phyloP scores from a whole-genome alignment of 2,797 vertebrate species.

The Helostoma temminkii region DNA sequence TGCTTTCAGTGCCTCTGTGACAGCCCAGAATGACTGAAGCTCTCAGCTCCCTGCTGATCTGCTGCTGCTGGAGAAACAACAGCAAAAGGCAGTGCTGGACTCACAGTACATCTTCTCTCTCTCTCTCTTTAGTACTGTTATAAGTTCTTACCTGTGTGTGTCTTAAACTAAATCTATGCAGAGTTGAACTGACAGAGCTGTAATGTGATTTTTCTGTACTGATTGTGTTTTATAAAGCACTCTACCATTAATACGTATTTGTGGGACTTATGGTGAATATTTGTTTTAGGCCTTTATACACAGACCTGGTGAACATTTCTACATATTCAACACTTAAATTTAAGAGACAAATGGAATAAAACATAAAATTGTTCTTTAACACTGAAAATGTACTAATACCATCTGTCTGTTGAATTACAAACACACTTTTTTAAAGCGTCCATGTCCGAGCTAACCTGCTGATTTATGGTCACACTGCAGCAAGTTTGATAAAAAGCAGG shows the following conservation, averaged over 20 bases:
- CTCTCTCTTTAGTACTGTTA: constrained; percentile 58
- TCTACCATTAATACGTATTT: constrained; percentile 4
- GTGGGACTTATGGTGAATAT: constrained; percentile 11
- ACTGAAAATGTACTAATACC: constrained; percentile 44
- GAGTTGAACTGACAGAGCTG: constrained; percentile 58
- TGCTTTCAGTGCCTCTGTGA: constrained; percentile 76
- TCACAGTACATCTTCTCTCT: constrained; percentile 21
- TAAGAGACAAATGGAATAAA: background rate
- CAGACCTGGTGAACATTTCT: background rate
- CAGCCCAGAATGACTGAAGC: constrained; percentile 54
- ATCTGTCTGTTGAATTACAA: constrained; percentile 13
- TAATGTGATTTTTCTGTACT: constrained; percentile 31
- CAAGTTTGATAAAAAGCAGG: no score
- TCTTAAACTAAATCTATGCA: constrained; percentile 79
- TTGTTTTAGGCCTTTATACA: constrained; percentile 6
- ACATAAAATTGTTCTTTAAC: constrained; percentile 13
- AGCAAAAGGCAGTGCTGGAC: constrained; percentile 26
- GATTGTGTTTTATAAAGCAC: constrained; percentile 20
- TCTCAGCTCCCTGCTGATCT: constrained; percentile 40
- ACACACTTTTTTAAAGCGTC: constrained; percentile 31
- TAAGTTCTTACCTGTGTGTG: constrained; percentile 73
- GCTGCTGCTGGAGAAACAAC: constrained; percentile 24
- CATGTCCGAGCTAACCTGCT: constrained; percentile 5
- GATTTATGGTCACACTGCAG: background rate
- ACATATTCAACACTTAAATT: background rate